These are phyloP conservation scores for Stegostoma tigrinum DNA, from an alignment of 2,113 vertebrate species.

Conservation along the genomic window DNA sequence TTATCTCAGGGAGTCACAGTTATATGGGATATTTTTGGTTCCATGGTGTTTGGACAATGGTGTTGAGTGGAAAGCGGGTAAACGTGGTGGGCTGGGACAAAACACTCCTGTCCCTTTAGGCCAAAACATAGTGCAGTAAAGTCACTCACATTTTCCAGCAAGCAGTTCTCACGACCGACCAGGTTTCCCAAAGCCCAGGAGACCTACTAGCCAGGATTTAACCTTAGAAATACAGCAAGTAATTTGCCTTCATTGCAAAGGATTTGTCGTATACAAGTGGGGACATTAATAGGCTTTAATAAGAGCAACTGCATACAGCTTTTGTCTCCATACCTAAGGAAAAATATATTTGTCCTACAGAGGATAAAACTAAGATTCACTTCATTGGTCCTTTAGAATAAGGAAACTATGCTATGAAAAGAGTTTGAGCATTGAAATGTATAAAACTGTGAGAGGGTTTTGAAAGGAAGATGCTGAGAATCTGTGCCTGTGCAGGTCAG, in stretches of 20 bases:
- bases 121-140: not conserved
- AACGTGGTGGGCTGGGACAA: not conserved
- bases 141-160: not conserved
- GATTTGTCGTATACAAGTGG: not conserved
- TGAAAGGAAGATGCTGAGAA: not conserved
- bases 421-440: not conserved
- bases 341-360: not conserved
- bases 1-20: not conserved
- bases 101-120: not conserved
- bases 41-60: not conserved
- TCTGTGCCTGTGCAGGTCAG: not conserved
- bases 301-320: not conserved
- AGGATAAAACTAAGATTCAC: not conserved
- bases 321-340: not conserved
- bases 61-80: not conserved
- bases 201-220: not conserved
- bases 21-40: not conserved
- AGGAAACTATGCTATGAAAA: not conserved
- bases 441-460: not conserved
- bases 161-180: not conserved
- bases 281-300: not conserved
- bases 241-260: not conserved
- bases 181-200: not conserved
- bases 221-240: not conserved
- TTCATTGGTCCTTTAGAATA: not conserved